Evolutionary conservation across 2,888 invertebrate genomes (phyloP).

Genomic region (Drosophila leonis): DNA sequence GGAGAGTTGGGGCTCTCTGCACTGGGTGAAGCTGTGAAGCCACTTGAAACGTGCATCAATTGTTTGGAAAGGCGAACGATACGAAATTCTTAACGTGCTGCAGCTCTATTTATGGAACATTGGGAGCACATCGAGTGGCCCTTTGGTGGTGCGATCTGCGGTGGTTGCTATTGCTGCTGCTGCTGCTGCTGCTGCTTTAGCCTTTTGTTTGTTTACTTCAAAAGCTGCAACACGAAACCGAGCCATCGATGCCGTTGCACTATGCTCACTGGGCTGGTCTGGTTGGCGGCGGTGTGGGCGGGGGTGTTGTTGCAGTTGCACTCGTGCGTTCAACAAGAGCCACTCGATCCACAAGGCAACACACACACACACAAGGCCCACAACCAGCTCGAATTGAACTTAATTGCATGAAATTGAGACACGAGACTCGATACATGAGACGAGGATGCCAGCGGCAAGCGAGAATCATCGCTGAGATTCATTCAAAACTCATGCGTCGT

Average conservation of each 20-base stretch:
- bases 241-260: conserved; percentile 59
- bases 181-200: conserved; percentile 23
- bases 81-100: conserved; percentile 63
- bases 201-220: conserved; percentile 59
- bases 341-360: conserved; percentile 37
- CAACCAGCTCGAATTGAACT: conserved; percentile 76
- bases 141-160: conserved; percentile 47
- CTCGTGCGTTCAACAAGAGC: conserved; percentile 58
- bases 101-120: conserved; percentile 75
- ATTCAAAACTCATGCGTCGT: conserved; percentile 39
- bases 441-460: background rate
- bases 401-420: conserved; percentile 81
- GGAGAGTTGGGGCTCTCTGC: background rate
- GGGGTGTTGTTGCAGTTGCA: conserved; percentile 37
- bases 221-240: conserved; percentile 48
- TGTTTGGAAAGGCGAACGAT: conserved; percentile 64
- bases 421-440: conserved; percentile 49
- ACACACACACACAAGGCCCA: conserved; percentile 12
- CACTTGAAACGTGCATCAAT: conserved; percentile 76
- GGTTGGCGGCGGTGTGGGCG: background rate
- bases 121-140: conserved; percentile 53
- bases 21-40: conserved; percentile 25
- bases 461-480: conserved; percentile 45
- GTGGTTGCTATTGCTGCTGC: conserved; percentile 32
- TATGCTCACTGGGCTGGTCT: conserved; percentile 42